Evolutionary conservation across 1,140 invertebrate species (phyloP), one percentile per base, ranked within the genome.

Genomic region (Habropoda laboriosa): DNA sequence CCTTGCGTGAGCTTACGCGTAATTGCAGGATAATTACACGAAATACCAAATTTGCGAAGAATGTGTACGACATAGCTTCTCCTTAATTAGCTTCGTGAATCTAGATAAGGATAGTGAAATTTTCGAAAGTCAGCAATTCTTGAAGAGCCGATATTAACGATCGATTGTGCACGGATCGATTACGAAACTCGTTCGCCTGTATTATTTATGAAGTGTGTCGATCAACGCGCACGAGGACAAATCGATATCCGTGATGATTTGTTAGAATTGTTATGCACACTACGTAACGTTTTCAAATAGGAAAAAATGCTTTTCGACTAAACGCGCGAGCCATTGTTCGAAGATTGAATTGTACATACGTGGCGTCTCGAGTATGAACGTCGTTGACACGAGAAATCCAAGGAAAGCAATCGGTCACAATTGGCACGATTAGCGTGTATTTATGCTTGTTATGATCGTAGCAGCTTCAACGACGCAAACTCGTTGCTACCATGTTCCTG

Each of bases 341-440:
- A 66, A 61, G 30, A 49, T 12, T 16, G 24, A 30, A 47, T 18
- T 21, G 47, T 21, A 49, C n/a, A 49, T 66, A 66, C 10, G 38
- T 32, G n/a, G 2, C 16, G 16, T 45, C n/a, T n/a, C 16, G 13
- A 35, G 6, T 6, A 16, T 32, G 30, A 49, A 18, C 27, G 24
- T 38, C 6, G 16, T 73, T 61, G 30, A 71, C 45, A 27, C 8
- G 27, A 27, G 57, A 35, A 49, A 45, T 35, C 16, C 24, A 73
- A 74, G 53, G 40, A 58, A 74, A 73, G 12, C 24, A 70, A 72
- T 79, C 47, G 2, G 8, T 63, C 13, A 42, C 67, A 66, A 73
- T 72, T 51, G 72, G 74, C 53, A 81, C 42, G 66, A 66, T 58
- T 72, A 49, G 32, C 51, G 64, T 58, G 53, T 83, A 73, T 79